A percentile compares a stretch with the other conserved stretches of the same genome.
These are phyloP conservation scores for Triplophysa tibetana DNA, from an alignment of 2,113 vertebrate genomes.

Conservation along the genomic window DNA sequence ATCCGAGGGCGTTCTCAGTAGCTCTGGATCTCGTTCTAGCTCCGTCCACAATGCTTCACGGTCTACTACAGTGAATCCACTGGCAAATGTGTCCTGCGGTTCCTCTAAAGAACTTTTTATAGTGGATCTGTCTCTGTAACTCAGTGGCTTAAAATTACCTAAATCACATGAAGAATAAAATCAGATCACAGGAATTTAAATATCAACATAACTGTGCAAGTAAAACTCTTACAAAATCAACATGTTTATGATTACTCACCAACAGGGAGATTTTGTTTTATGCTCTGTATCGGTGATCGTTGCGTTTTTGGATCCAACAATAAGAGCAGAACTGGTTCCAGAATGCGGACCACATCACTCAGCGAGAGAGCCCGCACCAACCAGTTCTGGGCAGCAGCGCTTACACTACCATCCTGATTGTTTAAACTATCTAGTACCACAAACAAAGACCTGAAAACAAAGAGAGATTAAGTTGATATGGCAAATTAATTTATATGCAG, in stretches of 20 bases:
- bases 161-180: conserved; percentile 39
- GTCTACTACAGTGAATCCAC: conserved; percentile 80
- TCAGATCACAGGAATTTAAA: background rate
- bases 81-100: conserved; percentile 72
- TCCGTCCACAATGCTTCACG: conserved; percentile 90
- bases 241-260: conserved; percentile 69
- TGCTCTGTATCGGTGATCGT: conserved; percentile 82
- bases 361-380: conserved; percentile 89
- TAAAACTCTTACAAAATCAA: background rate
- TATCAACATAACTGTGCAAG: background rate
- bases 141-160: conserved; percentile 70
- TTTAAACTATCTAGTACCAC: conserved; percentile 94
- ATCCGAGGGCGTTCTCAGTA: conserved; percentile 39
- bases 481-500: background rate
- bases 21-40: conserved; percentile 81
- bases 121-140: conserved; percentile 69
- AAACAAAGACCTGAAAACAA: conserved; percentile 83
- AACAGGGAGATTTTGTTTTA: conserved; percentile 78
- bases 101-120: conserved; percentile 62
- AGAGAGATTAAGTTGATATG: conserved; percentile 5
- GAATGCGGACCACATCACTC: conserved; percentile 86
- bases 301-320: conserved; percentile 92
- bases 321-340: conserved; percentile 92
- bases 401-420: conserved; percentile 85
- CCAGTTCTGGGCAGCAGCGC: conserved; percentile 92